Base-by-base conservation (phyloP, 2,113 vertebrate species). In the Corythoichthys intestinalis region DNA sequence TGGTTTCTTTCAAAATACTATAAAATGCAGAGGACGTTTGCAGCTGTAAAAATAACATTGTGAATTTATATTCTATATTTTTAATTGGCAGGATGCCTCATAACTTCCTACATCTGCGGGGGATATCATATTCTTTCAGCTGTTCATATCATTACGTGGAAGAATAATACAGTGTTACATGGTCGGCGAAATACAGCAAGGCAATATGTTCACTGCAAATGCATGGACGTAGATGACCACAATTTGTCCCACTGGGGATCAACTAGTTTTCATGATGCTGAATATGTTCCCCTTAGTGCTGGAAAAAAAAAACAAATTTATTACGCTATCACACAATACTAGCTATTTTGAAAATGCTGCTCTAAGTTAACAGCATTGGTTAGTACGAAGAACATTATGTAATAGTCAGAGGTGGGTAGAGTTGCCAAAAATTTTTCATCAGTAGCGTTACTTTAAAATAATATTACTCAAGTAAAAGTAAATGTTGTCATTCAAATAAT, bases 111-210 rank as follows among this genome's bases (percentile, higher is more conserved):
- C 69, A 73, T n/a, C 37, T 3, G 54, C 39, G 57, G 38, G 78
- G 78, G 74, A 60, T 69, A 72, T 85, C 57, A 41, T 79, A 83
- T 77, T 79, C 64, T 73, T 57, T 74, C 54, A 86, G 67, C 66
- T 86, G 72, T 67, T 83, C 70, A 80, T 86, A 79, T 71, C 38
- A 75, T 83, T 78, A 84, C 68, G 77, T 67, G 79, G 73, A 70
- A 76, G 82, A 83, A 83, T 76, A 72, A 66, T 56, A 82, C 58
- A 81, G 73, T 84, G 72, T 77, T 58, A 52, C 48, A 70, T 78
- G 76, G 63, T 68, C 72, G 61, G 65, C 56, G 54, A 66, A 39
- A 78, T 71, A 77, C 72, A 72, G 71, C 57, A 34, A 83, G 44
- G 41, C n/a, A 11, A 14, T 12, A 44, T 34, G 53, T 56, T 56